phyloP scores from a whole-genome alignment of 1,140 invertebrate species.

The Epicauta chinensis region DNA sequence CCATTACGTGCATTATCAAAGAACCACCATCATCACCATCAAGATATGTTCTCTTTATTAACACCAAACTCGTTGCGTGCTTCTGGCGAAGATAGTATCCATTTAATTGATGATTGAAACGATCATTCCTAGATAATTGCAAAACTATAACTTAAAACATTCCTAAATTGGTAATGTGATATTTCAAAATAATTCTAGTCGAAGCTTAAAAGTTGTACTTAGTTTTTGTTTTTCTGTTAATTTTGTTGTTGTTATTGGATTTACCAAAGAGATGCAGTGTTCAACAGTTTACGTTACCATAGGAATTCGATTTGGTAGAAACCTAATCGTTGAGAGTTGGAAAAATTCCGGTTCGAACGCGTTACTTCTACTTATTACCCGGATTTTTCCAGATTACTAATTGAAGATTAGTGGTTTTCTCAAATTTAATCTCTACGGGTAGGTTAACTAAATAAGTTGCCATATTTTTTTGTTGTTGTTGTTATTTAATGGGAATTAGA shows the following conservation, averaged over 20 bases:
- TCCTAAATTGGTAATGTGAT: conserved; percentile 18
- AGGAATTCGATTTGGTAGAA: too few species aligned
- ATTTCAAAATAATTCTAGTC: conserved; percentile 19
- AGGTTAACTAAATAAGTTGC: too few species aligned
- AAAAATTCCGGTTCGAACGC: too few species aligned
- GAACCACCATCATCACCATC: conserved; percentile 33
- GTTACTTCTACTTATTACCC: too few species aligned
- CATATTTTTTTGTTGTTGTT: too few species aligned
- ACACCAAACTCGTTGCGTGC: conserved; percentile 32
- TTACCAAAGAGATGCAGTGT: conserved; percentile 8
- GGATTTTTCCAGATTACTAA: too few species aligned
- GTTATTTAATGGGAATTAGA: too few species aligned
- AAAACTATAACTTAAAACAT: too few species aligned
- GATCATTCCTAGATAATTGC: too few species aligned
- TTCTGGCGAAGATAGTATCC: conserved; percentile 37
- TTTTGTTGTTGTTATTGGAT: conserved; percentile 1
- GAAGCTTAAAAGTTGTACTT: conserved; percentile 14
- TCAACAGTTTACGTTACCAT: conserved; percentile 1
- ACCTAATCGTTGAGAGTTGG: too few species aligned
- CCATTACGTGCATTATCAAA: conserved; percentile 29
- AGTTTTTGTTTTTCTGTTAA: background rate
- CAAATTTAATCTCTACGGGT: too few species aligned
- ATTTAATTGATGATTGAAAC: conserved; percentile 31
- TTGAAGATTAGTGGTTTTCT: too few species aligned
- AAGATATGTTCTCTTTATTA: conserved; percentile 38